phyloP scores from a whole-genome alignment of 2,113 vertebrate species.

The Regulus satrapa region DNA sequence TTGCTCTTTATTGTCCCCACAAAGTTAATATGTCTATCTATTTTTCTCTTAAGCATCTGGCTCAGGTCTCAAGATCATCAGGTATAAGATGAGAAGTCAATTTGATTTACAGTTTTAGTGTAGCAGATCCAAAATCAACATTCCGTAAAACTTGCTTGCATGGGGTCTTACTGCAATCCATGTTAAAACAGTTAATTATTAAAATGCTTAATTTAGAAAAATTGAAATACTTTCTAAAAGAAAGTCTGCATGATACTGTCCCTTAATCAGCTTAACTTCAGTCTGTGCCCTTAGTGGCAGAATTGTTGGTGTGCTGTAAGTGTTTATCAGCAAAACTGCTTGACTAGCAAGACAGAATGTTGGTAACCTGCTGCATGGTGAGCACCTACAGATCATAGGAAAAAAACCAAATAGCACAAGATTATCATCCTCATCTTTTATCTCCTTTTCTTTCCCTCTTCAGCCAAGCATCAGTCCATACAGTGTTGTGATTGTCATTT shows the following conservation, averaged over 20 bases:
- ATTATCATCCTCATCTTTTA: not conserved
- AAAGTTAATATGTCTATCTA: not conserved
- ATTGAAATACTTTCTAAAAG: constrained; percentile 7
- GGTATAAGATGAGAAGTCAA: not conserved
- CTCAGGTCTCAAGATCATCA: not conserved
- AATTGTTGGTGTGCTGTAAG: not conserved
- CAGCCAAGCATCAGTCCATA: not conserved
- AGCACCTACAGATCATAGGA: not conserved
- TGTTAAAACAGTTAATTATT: not conserved
- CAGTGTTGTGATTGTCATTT: not conserved
- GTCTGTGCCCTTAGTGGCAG: not conserved
- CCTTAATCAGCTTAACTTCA: not conserved
- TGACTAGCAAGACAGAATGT: not conserved
- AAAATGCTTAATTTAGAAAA: not conserved
- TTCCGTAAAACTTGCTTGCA: not conserved
- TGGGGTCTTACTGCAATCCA: not conserved
- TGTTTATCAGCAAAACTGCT: not conserved
- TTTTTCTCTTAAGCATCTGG: constrained; percentile 1
- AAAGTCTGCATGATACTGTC: not conserved
- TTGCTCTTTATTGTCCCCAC: not conserved
- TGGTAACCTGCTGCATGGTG: not conserved
- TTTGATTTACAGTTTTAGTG: not conserved
- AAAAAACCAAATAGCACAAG: not conserved
- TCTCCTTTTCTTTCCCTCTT: not conserved
- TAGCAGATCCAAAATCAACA: not conserved